phyloP scores from a whole-genome alignment of 2,888 invertebrate species.

The Lasioglossum zephyrum region DNA sequence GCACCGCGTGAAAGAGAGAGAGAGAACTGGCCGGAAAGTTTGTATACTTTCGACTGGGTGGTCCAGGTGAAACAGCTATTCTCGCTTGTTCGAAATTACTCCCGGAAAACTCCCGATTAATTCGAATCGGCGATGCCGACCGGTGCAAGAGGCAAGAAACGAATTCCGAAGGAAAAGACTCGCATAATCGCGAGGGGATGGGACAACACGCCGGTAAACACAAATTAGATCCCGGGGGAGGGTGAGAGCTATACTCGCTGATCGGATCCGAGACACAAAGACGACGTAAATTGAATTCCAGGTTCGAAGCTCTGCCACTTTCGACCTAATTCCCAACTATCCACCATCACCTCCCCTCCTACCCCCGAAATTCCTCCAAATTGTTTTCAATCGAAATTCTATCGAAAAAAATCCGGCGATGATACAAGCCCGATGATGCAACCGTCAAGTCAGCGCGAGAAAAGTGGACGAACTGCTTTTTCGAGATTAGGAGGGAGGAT shows the following conservation, averaged over 20 bases:
- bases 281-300: conserved; percentile 77
- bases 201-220: conserved; percentile 67
- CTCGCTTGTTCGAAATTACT: neutral
- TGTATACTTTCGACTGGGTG: neutral
- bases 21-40: neutral
- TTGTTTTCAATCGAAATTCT: neutral
- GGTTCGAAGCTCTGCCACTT: conserved; percentile 77
- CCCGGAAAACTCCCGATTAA: neutral
- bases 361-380: conserved; percentile 8
- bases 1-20: neutral
- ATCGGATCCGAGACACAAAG: conserved; percentile 76
- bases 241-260: conserved; percentile 45
- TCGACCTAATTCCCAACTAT: conserved; percentile 74
- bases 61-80: conserved; percentile 4
- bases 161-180: neutral
- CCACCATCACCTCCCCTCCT: neutral
- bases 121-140: neutral
- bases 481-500: too few relatives aligned
- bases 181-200: neutral
- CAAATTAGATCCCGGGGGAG: conserved; percentile 79
- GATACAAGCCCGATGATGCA: neutral
- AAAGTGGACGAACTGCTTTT: neutral
- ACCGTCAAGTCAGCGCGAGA: neutral
- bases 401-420: neutral
- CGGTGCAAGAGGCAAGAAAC: neutral